Evolutionary conservation across 1,140 invertebrate genomes (phyloP), one percentile per base, ranked within the genome.

Genomic region (Heliconius hewitsoni): DNA sequence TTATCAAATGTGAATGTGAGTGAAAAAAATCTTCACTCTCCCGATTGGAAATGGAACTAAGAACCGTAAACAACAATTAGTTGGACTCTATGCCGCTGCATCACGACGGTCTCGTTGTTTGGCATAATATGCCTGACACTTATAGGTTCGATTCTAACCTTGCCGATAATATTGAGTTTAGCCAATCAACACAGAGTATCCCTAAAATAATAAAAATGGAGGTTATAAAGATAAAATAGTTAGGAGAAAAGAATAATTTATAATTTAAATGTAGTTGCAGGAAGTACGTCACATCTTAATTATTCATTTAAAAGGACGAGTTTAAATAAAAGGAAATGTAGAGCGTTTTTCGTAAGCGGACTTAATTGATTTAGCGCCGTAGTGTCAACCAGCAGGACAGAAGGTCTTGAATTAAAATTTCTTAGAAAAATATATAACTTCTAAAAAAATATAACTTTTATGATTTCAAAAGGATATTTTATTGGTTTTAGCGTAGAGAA

Each of bases 301-400:
- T 30, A 66, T 66, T 30, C 27, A 30, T 66, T 66, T 66, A 66
- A 66, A 66, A 66, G 60, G 23, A 30, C 60, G 60, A 60, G 9
- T 23, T 60, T 2, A 13, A 66, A 66, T 66, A 66, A 66, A 66
- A 66, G 27, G 60, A 66, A 66, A 13, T 16, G 60, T 30, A 30
- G 57, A 60, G 60, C 60, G 60, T 30, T 30, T 16, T 27, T 66
- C 60, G 60, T 66, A 66, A 66, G 60, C 60, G 30, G 27, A 30
- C 9, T 16, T 66, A 66, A 66, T 66, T 66, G 60, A 66, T 66
- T 66, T 66, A 66, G n/a, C 60, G n/a, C 30, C 60, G 60, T 11
- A 66, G 60, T 66, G 60, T 30, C 60, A 66, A 66, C 60, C 8
- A 52, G 50, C 50, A 52, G 50, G 18, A 52, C 60, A 11, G 13